Evolutionary conservation across 2,888 invertebrate species (phyloP), one percentile per base, ranked within the genome.

Genomic region (Labia minor): DNA sequence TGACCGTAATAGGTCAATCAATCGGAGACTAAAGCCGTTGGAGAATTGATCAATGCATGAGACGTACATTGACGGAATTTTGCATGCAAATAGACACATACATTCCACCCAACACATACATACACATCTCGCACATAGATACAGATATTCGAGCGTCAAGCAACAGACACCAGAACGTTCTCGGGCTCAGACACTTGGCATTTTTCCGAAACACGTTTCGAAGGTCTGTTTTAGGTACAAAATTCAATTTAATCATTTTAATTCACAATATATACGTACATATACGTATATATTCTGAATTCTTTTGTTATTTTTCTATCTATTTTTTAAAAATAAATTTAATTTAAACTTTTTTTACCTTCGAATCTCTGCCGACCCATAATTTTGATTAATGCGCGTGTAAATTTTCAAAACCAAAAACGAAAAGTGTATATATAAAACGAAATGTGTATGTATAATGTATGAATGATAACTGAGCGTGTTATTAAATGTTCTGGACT

Each of bases 401-500:
- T n/a, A n/a, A n/a, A n/a, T n/a, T n/a, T n/a, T n/a, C n/a, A n/a
- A n/a, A n/a, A n/a, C n/a, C n/a, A n/a, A n/a, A n/a, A 26, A 26
- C 3, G 26, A 6, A 26, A 26, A 26, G 26, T 26, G 26, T 26
- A 26, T 6, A 26, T 26, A 26, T n/a, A n/a, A n/a, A n/a, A n/a
- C n/a, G n/a, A n/a, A 26, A 26, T 26, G 26, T 26, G 26, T 26
- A 6, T 26, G 26, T 26, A 6, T 26, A n/a, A n/a, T n/a, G n/a
- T n/a, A n/a, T n/a, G n/a, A n/a, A n/a, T n/a, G n/a, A n/a, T n/a
- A n/a, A n/a, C n/a, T n/a, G 33, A 6, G 33, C 11, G 33, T 33
- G 33, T 49, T 49, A 49, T 11, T 49, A 3, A 8, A 64, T 69
- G 67, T 65, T 49, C 49, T 8, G 14, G 49, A 16, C 3, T 4